Evolutionary conservation across 2,888 invertebrate genomes (phyloP), one percentile per base, ranked within the genome.

Genomic region (Brassicogethes aeneus): DNA sequence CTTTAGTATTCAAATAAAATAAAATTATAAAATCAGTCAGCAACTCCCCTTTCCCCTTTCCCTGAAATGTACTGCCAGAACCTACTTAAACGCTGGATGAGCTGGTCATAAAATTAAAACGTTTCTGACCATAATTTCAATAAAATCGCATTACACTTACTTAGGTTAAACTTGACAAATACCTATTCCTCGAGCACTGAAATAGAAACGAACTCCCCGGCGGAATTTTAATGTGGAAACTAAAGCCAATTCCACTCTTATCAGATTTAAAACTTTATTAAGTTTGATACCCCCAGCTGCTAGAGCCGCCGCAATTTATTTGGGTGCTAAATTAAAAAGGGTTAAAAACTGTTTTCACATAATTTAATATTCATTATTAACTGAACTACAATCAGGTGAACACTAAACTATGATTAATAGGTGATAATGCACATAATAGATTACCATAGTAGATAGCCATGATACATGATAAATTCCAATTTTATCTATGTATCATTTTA

Each of bases 141-240:
- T 23, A 23, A 23, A 23, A 23, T 23, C 23, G 5, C 23, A 23
- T 23, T 23, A 23, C 23, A 23, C 23, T 23, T 23, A 10, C 23
- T 23, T 23, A 23, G 10, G 23, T 23, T 23, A 7, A 23, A 23
- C 23, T 23, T 23, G 23, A 23, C 23, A 53, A 54, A 57, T 54
- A 55, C 55, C 54, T 55, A 56, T 54, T 52, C 50, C 49, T 42
- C 44, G 41, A 44, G 46, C 46, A 50, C 51, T 47, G 45, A 53
- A 48, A 51, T 51, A 45, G 46, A 47, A 48, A 42, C 47, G 50
- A 41, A 46, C 39, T 44, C 44, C 43, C 32, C 40, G 36, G 37
- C 41, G 43, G 47, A 48, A 53, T 50, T 50, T 53, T 47, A 50
- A 50, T 48, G 44, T 32, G 45, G 50, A 54, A 51, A 51, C 49